Conservation (phyloP, 1,140 invertebrate genomes). For the Amphibalanus amphitrite region DNA sequence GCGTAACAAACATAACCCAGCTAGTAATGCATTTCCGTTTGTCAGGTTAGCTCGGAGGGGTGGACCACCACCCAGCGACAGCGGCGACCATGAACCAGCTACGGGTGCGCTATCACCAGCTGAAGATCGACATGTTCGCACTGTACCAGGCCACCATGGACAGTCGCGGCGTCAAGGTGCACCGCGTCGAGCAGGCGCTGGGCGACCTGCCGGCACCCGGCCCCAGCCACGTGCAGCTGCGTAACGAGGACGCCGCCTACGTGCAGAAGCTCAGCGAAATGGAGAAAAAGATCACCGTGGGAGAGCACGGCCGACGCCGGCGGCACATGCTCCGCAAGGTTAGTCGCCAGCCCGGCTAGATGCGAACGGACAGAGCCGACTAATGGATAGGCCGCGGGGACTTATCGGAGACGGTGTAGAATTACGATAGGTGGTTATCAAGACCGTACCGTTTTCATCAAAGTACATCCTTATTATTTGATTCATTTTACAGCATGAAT, state of each 20-base stretch:
- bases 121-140: slow-evolving; percentile 4
- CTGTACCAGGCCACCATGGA: slow-evolving; percentile 5
- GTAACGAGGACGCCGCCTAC: background rate
- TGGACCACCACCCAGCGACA: too few species aligned
- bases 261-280: background rate
- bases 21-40: too few species aligned
- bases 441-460: too few species aligned
- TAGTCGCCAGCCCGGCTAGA: too few species aligned
- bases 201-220: background rate
- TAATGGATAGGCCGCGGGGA: too few species aligned
- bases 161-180: background rate
- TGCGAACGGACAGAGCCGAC: too few species aligned
- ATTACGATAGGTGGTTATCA: too few species aligned
- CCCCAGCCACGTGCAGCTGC: background rate
- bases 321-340: background rate
- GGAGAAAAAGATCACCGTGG: background rate
- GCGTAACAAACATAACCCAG: too few species aligned
- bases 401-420: too few species aligned
- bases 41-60: too few species aligned
- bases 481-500: too few species aligned
- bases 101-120: background rate
- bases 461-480: too few species aligned
- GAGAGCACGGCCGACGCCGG: background rate
- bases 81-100: background rate
- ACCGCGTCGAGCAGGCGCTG: background rate